Conservation (phyloP, 2,888 invertebrate genomes). For the Drosophila birchii region DNA sequence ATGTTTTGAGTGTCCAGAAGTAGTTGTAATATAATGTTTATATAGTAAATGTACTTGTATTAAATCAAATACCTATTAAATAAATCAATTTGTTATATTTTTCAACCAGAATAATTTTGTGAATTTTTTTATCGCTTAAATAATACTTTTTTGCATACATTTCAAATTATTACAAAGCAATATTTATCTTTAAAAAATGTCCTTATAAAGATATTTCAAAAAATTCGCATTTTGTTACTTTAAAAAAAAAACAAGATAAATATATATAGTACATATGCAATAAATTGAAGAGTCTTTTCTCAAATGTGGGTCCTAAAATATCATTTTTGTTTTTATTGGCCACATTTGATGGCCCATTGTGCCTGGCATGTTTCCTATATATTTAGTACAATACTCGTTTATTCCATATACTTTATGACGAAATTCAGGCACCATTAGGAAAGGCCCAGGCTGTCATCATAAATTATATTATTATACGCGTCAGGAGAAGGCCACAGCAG, state of each 20-base stretch:
- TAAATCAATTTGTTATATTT: background rate
- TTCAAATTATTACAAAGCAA: background rate
- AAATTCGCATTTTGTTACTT: background rate
- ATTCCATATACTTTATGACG: background rate
- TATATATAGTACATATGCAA: background rate
- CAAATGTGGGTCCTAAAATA: constrained; percentile 2
- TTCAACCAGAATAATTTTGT: too few species aligned
- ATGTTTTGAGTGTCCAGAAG: background rate
- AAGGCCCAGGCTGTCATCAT: constrained; percentile 10
- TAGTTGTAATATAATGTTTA: too few species aligned
- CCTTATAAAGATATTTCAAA: background rate
- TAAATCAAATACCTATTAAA: background rate
- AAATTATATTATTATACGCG: constrained; percentile 29
- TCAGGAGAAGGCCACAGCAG: background rate
- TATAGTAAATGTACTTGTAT: too few species aligned
- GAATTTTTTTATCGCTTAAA: too few species aligned
- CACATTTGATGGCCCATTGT: constrained; percentile 15
- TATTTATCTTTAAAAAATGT: background rate
- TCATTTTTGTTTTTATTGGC: constrained; percentile 5
- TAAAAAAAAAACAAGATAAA: background rate
- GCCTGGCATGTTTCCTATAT: background rate
- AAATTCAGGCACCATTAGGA: background rate
- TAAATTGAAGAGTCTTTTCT: constrained; percentile 2
- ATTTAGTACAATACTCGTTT: background rate
- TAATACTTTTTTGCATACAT: background rate